Base-by-base conservation (phyloP, 2,888 invertebrate genomes). In the Acheta domesticus region DNA sequence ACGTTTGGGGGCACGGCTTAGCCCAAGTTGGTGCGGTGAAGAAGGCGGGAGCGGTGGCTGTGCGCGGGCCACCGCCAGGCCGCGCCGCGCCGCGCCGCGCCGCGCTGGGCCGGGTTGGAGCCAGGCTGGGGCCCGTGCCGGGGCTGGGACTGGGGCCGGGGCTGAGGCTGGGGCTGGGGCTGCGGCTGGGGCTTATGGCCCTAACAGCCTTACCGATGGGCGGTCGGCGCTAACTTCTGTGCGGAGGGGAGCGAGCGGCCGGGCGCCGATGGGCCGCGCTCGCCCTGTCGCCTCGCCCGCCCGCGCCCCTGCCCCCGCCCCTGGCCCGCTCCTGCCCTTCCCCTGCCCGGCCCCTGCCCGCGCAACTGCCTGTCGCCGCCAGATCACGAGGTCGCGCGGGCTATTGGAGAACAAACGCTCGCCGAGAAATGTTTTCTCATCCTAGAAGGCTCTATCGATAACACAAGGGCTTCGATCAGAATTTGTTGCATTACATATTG, bases 201-300 rank as follows among this genome's bases (percentile, higher is more conserved):
- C 62, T 62, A 62, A 62, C 16, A 14, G 62, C 62, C 16, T 62
- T 19, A 62, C 62, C 62, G n/a, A 62, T 62, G n/a, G 62, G 62
- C n/a, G 62, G 62, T 62, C n/a, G 62, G 8, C 62, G n/a, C 62
- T 62, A 62, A 62, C 62, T 62, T 62, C 62, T 62, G 62, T n/a
- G 62, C n/a, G 62, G 62, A n/a, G 14, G 62, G 62, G 62, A 62
- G 62, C 16, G 62, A 0, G n/a, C 62, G 62, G 62, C 62, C 14
- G 14, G n/a, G 62, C 16, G n/a, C 14, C 62, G 62, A 62, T 62
- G 62, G 62, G 62, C 16, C 14, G 4, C 14, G 16, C 62, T 19
- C 14, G n/a, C 62, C 14, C 62, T 62, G 62, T 62, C 62, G 62
- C 62, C 62, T 16, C 62, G 14, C 14, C 62, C 14, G 62, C 62